Base-by-base conservation (phyloP, 2,797 vertebrate species). In the Sebastes steindachneri region DNA sequence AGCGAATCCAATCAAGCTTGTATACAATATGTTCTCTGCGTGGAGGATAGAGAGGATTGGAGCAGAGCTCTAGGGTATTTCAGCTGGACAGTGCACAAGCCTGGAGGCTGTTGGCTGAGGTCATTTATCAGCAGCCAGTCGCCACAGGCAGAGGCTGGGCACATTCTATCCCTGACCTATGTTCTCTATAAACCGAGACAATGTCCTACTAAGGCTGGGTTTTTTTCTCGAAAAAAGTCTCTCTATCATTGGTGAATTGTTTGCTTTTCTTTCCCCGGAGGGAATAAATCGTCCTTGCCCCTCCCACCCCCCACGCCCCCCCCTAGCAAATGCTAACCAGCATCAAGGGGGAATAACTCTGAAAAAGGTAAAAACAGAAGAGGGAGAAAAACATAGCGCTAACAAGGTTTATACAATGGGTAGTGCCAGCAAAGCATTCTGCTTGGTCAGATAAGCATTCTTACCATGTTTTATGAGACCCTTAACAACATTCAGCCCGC, bases 51-150 rank as follows among this genome's bases (percentile, higher is more conserved):
- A 23, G 63, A 79, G 63, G 87, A 85, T 51, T 70, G 82, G 45
- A 85, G 64, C 67, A 53, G 53, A 79, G 77, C 79, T 83, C 70
- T 74, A 19, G 68, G 67, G 78, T 75, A 33, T 90, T 88, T 87
- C 48, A 63, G 74, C 83, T 86, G 87, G 83, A 84, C 81, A 7
- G 71, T 60, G 82, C 82, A 85, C 78, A 84, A 75, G 80, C 73
- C 88, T 58, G 33, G 68, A 84, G 75, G 85, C 89, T 83, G 74
- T 75, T 75, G 80, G 86, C 82, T 54, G 66, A 86, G 89, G 88
- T 89, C 79, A 86, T 92, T 88, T 78, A 91, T 93, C 93, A 93
- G 83, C 65, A 80, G 87, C 79, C 79, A 86, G 83, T 81, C 55
- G 7, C 83, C 64, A 70, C 80, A 85, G 73, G 73, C 70, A 55